Evolutionary conservation across 2,888 invertebrate species (phyloP).

Genomic region (Drosophila formosana): DNA sequence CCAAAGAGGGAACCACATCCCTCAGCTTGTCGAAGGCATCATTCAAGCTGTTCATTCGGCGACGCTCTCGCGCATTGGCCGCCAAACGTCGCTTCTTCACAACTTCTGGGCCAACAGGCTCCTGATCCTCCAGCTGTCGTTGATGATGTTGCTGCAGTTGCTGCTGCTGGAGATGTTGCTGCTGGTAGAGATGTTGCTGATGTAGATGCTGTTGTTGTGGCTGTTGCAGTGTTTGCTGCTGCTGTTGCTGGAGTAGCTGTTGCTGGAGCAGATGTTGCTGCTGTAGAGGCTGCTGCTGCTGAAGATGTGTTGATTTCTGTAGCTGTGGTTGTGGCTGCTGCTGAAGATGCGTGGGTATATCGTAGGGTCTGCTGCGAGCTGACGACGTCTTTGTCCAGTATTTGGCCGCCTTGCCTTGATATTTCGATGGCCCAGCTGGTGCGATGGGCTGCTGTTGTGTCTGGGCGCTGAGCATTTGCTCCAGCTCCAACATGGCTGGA

Average conservation of each 20-base stretch:
- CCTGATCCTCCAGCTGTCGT: not conserved
- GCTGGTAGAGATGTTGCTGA: not conserved
- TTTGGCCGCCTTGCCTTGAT: conserved; percentile 46
- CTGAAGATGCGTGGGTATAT: not conserved
- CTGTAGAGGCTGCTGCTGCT: not conserved
- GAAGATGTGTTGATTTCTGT: not conserved
- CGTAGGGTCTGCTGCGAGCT: conserved; percentile 58
- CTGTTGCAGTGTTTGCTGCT: not conserved
- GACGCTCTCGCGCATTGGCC: conserved; percentile 90
- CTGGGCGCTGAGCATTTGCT: conserved; percentile 61
- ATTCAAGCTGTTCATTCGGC: conserved; percentile 91
- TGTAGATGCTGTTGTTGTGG: not conserved
- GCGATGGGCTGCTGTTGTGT: conserved; percentile 26
- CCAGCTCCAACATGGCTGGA: conserved; percentile 64
- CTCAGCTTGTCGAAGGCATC: conserved; percentile 90
- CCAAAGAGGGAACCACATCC: conserved; percentile 90
- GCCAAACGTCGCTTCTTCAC: conserved; percentile 87
- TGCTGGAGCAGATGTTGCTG: not conserved
- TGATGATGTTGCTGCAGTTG: not conserved
- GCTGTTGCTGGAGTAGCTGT: no score
- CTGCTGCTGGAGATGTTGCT: not conserved
- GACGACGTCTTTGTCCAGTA: conserved; percentile 32
- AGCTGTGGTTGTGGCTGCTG: no score
- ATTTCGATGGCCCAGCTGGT: conserved; percentile 17
- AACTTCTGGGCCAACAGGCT: conserved; percentile 58